Evolutionary conservation across 2,888 invertebrate genomes (phyloP), one percentile per base, ranked within the genome.

Genomic region (Zele albiditarsus): DNA sequence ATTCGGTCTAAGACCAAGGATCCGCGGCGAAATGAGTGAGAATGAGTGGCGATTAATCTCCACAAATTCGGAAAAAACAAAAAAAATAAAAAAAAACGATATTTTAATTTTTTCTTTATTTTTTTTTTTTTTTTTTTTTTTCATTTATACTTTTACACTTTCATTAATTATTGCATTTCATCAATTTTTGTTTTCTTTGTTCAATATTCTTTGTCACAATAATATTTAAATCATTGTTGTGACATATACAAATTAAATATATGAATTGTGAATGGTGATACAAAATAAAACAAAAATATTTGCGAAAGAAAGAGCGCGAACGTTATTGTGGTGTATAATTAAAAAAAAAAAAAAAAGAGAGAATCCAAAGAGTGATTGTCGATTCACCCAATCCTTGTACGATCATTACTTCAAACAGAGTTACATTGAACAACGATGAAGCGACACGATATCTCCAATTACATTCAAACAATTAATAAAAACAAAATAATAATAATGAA

Each of bases 1-100:
- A 84, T 83, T 84, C 83, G 87, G 86, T 86, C 84, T 84, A 85
- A 86, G 85, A 87, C 84, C 85, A 84, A 65, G 79, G 71, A 82
- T 78, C 80, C 83, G 82, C 83, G 85, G 84, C 85, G 87, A 85
- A 86, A 85, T 87, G 85, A 85, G 84, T 75, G 77, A 80, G 75
- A 74, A 67, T 66, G 69, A 74, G 73, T 76, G 74, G 71, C 77
- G 74, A 71, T 65, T 76, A 62, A 71, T 72, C 62, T 75, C 63
- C 68, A 73, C n/a, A n/a, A 70, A 53, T 42, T 73, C 53, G n/a
- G n/a, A n/a, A n/a, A 42, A 38, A 53, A 6, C 0, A 31, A 31
- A 60, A 16, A 27, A 31, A 31, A 31, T 31, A 62, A 27, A 68
- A 14, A 68, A 25, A 68, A 27, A n/a, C n/a, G n/a, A n/a, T 65